phyloP scores from a whole-genome alignment of 2,888 invertebrate species.

The Halictus ligatus region DNA sequence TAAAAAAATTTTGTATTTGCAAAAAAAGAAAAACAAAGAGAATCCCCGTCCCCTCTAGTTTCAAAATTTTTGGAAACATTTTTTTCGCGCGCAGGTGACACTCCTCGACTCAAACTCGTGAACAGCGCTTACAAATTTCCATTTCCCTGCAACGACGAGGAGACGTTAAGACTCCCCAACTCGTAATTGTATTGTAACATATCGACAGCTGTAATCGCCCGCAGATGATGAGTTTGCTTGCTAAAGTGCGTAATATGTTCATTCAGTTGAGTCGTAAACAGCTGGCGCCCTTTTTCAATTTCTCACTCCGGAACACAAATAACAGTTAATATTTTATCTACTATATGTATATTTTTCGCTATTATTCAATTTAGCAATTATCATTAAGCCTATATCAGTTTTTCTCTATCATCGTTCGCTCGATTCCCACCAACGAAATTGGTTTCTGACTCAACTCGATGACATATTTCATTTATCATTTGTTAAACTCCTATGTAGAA shows the following conservation, averaged over 20 bases:
- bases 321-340: not conserved
- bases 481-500: not conserved
- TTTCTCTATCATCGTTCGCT: not conserved
- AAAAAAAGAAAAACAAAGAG: too few species aligned
- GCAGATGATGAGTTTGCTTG: not conserved
- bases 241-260: not conserved
- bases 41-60: not conserved
- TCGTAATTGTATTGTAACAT: not conserved
- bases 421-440: not conserved
- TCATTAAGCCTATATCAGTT: not conserved
- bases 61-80: not conserved
- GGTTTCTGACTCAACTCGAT: not conserved
- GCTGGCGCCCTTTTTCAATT: not conserved
- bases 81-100: not conserved
- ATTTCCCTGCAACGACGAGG: slow-evolving; percentile 46
- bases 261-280: not conserved
- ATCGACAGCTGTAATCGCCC: not conserved
- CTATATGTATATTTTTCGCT: not conserved
- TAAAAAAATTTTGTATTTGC: too few species aligned
- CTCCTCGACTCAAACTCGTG: not conserved
- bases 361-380: not conserved
- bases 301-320: not conserved
- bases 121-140: slow-evolving; percentile 45
- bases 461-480: not conserved
- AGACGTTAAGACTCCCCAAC: slow-evolving; percentile 33